Percentiles rank a stretch among this genome's conserved stretches.
Conservation (phyloP, 1,140 invertebrate genomes). For the Charaxes varanes region DNA sequence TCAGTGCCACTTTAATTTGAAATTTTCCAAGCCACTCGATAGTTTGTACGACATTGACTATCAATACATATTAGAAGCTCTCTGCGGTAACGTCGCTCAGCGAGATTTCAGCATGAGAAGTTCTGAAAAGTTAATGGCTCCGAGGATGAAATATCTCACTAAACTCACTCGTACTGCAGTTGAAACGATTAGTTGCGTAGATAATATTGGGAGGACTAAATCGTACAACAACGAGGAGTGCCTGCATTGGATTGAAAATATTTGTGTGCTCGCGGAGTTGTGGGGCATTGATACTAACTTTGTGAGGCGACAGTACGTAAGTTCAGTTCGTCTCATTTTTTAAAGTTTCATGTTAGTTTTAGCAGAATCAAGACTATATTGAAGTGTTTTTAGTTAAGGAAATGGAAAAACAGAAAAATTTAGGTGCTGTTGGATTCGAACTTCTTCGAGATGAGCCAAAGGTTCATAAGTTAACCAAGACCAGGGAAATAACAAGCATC, state of each 20-base stretch:
- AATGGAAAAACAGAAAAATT: no score
- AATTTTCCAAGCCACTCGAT: slow-evolving; percentile 81
- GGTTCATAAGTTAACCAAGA: no score
- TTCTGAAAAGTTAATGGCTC: slow-evolving; percentile 69
- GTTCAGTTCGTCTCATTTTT: no score
- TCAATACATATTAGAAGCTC: slow-evolving; percentile 55
- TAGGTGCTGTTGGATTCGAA: no score
- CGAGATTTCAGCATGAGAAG: slow-evolving; percentile 44
- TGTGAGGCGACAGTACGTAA: slow-evolving; percentile 82
- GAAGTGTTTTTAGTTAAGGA: no score
- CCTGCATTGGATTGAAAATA: slow-evolving; percentile 80
- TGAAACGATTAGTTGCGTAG: slow-evolving; percentile 73
- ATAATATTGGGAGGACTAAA: slow-evolving; percentile 33
- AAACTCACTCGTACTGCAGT: slow-evolving; percentile 79
- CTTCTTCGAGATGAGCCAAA: no score
- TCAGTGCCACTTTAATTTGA: slow-evolving; percentile 85
- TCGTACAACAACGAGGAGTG: slow-evolving; percentile 75
- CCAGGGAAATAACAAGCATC: no score
- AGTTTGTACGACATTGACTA: slow-evolving; percentile 83
- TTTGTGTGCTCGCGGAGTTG: slow-evolving; percentile 81
- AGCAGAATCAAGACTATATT: no score
- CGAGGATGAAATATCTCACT: slow-evolving; percentile 78
- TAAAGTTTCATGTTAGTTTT: no score
- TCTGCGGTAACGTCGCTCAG: slow-evolving; percentile 37
- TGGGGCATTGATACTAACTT: slow-evolving; percentile 88